Conservation (phyloP, 2,797 vertebrate species). For the Diplodus puntazzo region DNA sequence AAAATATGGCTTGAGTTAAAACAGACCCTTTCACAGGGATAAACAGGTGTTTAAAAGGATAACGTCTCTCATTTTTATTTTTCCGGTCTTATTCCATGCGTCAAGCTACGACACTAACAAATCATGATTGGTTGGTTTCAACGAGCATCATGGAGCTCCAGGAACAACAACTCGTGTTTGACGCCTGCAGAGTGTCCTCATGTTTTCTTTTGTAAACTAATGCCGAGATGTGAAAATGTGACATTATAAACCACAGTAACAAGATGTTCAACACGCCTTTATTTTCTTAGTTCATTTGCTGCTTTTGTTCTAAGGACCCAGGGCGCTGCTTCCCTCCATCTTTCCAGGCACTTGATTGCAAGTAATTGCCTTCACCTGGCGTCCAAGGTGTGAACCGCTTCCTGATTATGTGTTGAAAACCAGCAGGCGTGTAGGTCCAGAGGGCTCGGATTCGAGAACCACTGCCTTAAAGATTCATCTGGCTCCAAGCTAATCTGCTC, state of each 20-base stretch:
- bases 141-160: no score
- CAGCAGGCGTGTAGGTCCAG: conserved; percentile 49
- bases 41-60: no score
- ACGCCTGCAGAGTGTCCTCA: no score
- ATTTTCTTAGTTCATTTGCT: conserved; percentile 14
- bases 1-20: no score
- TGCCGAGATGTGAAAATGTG: neutral
- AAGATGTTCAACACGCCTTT: neutral
- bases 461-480: conserved; percentile 32
- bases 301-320: neutral
- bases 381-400: conserved; percentile 62
- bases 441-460: conserved; percentile 25
- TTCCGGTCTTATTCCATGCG: no score
- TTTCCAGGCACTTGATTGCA: conserved; percentile 64
- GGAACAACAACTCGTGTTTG: no score
- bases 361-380: conserved; percentile 71
- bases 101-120: no score
- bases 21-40: no score
- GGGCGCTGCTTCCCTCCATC: conserved; percentile 15
- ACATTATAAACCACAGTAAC: neutral
- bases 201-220: no score
- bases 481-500: conserved; percentile 22
- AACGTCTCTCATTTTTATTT: no score
- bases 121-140: no score
- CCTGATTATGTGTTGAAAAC: conserved; percentile 58